These are phyloP conservation scores for Anabacerthia variegaticeps DNA, from an alignment of 2,797 vertebrate species.

Conservation along the genomic window DNA sequence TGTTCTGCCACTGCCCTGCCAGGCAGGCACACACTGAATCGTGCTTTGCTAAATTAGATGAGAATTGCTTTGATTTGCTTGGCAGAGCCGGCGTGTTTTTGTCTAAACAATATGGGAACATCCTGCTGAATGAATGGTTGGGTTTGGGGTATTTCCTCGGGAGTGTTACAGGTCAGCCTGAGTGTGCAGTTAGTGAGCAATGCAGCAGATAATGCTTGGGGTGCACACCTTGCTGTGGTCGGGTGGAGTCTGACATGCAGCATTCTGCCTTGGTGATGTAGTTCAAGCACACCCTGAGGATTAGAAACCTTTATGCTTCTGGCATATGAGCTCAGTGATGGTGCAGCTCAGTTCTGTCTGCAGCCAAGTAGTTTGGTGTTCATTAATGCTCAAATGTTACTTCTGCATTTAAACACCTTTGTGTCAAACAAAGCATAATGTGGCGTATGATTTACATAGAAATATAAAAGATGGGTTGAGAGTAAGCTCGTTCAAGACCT, in stretches of 20 bases:
- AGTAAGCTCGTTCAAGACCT: not conserved
- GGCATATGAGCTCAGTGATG: not conserved
- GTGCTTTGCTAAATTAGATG: not conserved
- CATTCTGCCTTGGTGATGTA: slow-evolving; percentile 42
- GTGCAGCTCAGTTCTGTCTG: not conserved
- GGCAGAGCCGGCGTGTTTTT: not conserved
- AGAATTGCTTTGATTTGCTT: not conserved
- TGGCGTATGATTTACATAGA: not conserved
- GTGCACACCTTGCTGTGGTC: not conserved
- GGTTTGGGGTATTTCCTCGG: not conserved
- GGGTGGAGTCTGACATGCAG: not conserved
- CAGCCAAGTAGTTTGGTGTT: not conserved
- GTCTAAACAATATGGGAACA: not conserved
- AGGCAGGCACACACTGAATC: not conserved
- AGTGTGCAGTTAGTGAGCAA: not conserved
- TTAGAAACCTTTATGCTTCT: not conserved
- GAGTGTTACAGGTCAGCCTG: not conserved
- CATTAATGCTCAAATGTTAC: not conserved
- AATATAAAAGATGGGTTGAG: not conserved
- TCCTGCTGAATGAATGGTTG: not conserved
- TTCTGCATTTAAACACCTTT: not conserved
- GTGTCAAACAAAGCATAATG: not conserved
- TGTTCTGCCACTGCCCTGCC: not conserved
- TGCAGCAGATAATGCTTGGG: not conserved
- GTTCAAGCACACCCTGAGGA: not conserved